These are phyloP conservation scores for Paratilapia polleni DNA, from an alignment of 2,113 vertebrate genomes.

Conservation along the genomic window DNA sequence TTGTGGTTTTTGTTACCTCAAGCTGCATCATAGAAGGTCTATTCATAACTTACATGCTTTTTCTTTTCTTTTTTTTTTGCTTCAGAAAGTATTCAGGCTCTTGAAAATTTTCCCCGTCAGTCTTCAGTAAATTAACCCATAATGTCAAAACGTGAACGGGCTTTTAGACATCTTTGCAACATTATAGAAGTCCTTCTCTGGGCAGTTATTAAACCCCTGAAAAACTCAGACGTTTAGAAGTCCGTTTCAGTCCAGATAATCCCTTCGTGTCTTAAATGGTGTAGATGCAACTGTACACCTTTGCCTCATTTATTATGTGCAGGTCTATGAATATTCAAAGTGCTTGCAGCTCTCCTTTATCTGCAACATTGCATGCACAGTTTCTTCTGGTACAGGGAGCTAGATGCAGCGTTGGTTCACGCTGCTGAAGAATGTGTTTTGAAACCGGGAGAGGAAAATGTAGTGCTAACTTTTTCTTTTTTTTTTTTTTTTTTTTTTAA, in stretches of 20 bases:
- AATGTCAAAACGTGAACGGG: too few relatives aligned
- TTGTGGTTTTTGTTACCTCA: not conserved
- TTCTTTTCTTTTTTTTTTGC: not conserved
- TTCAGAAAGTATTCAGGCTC: not conserved
- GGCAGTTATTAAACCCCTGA: not conserved
- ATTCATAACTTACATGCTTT: not conserved
- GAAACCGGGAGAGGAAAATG: not conserved
- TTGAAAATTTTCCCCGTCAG: not conserved
- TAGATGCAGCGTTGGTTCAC: accelerated
- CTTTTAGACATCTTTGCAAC: too few relatives aligned
- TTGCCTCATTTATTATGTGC: not conserved
- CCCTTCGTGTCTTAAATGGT: not conserved
- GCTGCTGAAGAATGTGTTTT: not conserved
- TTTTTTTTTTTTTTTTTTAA: too few relatives aligned
- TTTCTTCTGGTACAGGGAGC: not conserved
- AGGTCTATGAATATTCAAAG: not conserved
- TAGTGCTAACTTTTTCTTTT: not conserved
- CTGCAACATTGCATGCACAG: not conserved
- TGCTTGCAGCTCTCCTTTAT: not conserved
- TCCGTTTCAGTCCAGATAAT: not conserved
- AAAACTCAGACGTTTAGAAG: not conserved
- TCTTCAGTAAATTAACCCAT: too few relatives aligned
- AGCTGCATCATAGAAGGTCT: not conserved
- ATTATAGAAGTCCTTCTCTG: too few relatives aligned
- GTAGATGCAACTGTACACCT: not conserved